A percentile compares a stretch with the other conserved stretches of the same genome.
These are phyloP conservation scores for Bradypus variegatus DNA, from an alignment of 2,797 vertebrate genomes.

Conservation along the genomic window DNA sequence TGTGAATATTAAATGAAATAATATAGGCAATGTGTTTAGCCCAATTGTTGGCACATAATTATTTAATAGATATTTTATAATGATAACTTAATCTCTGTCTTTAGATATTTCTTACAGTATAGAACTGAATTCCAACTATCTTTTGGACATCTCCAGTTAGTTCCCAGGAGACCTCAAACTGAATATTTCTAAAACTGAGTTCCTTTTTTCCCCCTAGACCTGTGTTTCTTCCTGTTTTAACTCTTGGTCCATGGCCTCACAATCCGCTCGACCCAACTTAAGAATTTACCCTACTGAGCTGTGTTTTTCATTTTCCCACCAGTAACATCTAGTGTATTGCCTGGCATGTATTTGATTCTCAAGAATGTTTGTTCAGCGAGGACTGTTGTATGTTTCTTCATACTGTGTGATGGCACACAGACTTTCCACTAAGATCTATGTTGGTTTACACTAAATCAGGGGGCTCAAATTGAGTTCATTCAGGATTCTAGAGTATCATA, in stretches of 20 bases:
- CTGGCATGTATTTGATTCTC: neutral
- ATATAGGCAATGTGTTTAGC: neutral
- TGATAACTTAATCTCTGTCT: neutral
- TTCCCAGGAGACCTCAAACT: slow-evolving; percentile 8
- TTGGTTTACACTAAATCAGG: neutral
- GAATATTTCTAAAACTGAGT: slow-evolving; percentile 6
- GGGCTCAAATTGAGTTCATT: slow-evolving; percentile 11
- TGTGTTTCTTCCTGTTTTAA: neutral
- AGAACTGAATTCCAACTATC: neutral
- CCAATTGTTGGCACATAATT: neutral
- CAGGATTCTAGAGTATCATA: neutral
- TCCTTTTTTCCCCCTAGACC: neutral
- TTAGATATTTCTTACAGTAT: slow-evolving; percentile 5
- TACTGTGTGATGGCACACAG: neutral
- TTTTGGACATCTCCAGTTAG: neutral
- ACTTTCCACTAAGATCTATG: neutral
- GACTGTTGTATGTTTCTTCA: neutral
- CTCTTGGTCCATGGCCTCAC: neutral
- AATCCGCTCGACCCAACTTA: neutral
- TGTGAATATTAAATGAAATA: slow-evolving; percentile 22
- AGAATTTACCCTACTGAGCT: neutral
- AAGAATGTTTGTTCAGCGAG: neutral
- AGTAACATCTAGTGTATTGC: neutral
- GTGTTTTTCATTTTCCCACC: neutral
- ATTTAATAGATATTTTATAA: neutral